phyloP scores from a whole-genome alignment of 2,888 invertebrate species.

The Philereme vetulata region DNA sequence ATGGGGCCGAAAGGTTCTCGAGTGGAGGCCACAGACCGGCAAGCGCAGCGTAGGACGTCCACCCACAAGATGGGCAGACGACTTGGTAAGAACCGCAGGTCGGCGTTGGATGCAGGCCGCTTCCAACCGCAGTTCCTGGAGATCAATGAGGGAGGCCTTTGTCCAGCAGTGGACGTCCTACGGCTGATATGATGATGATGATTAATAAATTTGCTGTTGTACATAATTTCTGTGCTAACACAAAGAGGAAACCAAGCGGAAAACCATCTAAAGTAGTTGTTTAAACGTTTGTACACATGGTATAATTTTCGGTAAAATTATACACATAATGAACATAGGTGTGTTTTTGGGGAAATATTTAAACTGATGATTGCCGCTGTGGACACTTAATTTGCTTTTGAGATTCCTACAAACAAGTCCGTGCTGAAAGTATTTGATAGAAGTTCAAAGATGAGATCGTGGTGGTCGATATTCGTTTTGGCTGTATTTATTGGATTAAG shows the following conservation, averaged over 20 bases:
- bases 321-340: constrained; percentile 8
- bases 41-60: too few relatives aligned
- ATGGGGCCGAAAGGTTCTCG: too few relatives aligned
- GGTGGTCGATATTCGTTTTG: background rate
- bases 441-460: constrained; percentile 1
- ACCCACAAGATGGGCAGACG: too few relatives aligned
- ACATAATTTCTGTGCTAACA: background rate
- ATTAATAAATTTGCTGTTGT: too few relatives aligned
- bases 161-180: too few relatives aligned
- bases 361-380: background rate
- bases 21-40: too few relatives aligned
- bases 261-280: constrained; percentile 1
- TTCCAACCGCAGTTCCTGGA: too few relatives aligned
- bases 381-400: constrained; percentile 12
- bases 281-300: constrained; percentile 14
- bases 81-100: too few relatives aligned
- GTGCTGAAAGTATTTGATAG: background rate
- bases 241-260: background rate
- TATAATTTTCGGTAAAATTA: constrained; percentile 24
- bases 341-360: constrained; percentile 8
- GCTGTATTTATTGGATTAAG: constrained; percentile 8
- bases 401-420: background rate
- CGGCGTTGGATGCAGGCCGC: too few relatives aligned
- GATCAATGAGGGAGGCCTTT: too few relatives aligned
- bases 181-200: too few relatives aligned